phyloP scores from a whole-genome alignment of 2,797 vertebrate species.

The Gymnoscopelus braueri region DNA sequence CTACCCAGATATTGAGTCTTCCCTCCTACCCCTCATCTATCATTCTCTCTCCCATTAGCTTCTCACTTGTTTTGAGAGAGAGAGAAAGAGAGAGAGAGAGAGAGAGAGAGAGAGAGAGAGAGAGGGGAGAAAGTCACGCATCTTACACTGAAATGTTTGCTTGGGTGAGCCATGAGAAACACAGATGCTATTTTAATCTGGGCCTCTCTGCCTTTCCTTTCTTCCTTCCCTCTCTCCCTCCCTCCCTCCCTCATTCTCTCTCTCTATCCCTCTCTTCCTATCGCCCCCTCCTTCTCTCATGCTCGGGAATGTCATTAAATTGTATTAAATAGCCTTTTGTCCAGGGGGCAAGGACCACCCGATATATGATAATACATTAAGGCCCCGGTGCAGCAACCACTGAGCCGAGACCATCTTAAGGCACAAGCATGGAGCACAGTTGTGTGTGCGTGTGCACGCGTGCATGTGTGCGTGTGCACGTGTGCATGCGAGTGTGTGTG shows the following conservation, averaged over 20 bases:
- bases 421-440: constrained; percentile 88
- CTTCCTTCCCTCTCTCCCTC: constrained; percentile 46
- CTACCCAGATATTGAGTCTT: constrained; percentile 80
- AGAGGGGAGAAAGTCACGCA: constrained; percentile 81
- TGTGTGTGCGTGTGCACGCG: constrained; percentile 74
- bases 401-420: constrained; percentile 94
- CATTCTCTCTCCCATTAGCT: not conserved
- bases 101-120: constrained; percentile 15
- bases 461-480: constrained; percentile 26
- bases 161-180: constrained; percentile 93
- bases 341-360: constrained; percentile 98
- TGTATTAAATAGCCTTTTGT: constrained; percentile 99
- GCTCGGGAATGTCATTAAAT: constrained; percentile 99
- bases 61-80: constrained; percentile 45
- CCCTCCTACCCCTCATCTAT: constrained; percentile 10
- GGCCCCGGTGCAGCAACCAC: constrained; percentile 94
- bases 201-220: constrained; percentile 87
- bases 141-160: constrained; percentile 89
- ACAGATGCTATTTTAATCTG: constrained; percentile 97
- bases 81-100: constrained; percentile 14
- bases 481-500: constrained; percentile 32
- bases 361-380: constrained; percentile 99
- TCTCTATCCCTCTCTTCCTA: constrained; percentile 44
- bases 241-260: not conserved
- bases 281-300: constrained; percentile 86